Evolutionary conservation across 2,888 invertebrate species (phyloP), one percentile per base, ranked within the genome.

Genomic region (Lasioglossum vierecki): DNA sequence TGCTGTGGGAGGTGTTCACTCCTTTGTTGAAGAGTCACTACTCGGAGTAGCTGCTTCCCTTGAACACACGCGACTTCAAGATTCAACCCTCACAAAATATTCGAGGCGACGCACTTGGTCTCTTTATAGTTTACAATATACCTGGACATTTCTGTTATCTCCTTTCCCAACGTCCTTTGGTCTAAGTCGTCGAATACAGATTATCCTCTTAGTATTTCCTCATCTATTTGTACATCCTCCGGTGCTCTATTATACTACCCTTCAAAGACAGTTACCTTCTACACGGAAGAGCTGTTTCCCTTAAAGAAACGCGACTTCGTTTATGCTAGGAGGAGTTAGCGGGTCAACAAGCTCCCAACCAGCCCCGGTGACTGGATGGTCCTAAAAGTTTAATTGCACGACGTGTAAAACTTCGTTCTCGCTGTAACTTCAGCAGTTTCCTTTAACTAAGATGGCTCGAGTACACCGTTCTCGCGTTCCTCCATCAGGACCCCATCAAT

Each of bases 371-470:
- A 66, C 66, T 35, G n/a, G n/a, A 44, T 26, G 76, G 46, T 35
- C 44, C 13, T 35, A 46, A 66, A 79, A 79, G n/a, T 79, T 79
- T 79, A 79, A 79, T 76, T 39, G 71, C 49, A 57, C 76, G 35
- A 76, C 35, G 22, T 53, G n/a, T 44, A 57, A 70, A 60, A 76
- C 22, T 30, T 68, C 39, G 35, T 35, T 30, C 68, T 9, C 68
- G 22, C 35, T 22, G 22, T 22, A 68, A 68, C 68, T 68, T 68
- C 68, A 11, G 9, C 68, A 39, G 68, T 68, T 22, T 22, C 9
- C 22, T 68, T 68, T 35, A 66, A 66, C 66, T 35, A 66, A 66
- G 35, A 66, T 66, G 9, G 66, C 66, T 22, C 66, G 53, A 26
- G 35, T 35, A 15, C 66, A 66, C 8, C 66, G 22, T 39, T 22